phyloP scores from a whole-genome alignment of 2,113 vertebrate species.

The Forbesichthys papilliferus region DNA sequence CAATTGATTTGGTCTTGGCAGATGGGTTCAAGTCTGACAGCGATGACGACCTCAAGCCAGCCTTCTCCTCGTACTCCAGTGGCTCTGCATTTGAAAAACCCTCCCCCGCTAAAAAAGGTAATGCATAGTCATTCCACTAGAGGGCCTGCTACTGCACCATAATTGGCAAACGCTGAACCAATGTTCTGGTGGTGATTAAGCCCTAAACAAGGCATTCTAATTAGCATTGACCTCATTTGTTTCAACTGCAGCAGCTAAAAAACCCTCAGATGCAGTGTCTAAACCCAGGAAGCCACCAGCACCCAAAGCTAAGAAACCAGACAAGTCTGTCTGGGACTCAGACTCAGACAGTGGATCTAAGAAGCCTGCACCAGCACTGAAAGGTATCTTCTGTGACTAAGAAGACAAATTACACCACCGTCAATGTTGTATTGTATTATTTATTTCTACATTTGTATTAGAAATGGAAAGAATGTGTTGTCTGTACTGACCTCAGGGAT shows the following conservation, averaged over 20 bases:
- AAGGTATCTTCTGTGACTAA: conserved; percentile 71
- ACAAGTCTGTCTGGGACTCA: conserved; percentile 88
- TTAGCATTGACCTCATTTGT: neutral
- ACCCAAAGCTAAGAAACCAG: conserved; percentile 90
- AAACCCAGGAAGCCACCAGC: conserved; percentile 85
- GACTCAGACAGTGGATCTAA: conserved; percentile 89
- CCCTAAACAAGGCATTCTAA: too few relatives aligned
- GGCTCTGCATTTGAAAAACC: conserved; percentile 84
- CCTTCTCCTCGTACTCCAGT: conserved; percentile 87
- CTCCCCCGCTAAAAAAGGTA: conserved; percentile 88
- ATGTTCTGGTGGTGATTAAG: neutral
- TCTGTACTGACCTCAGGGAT: neutral
- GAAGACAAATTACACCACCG: neutral
- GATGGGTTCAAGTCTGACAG: conserved; percentile 89
- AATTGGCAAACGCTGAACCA: too few relatives aligned
- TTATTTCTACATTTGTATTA: too few relatives aligned
- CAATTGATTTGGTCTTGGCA: conserved; percentile 59
- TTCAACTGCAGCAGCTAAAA: conserved; percentile 76
- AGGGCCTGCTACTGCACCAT: conserved; percentile 14
- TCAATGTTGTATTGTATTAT: too few relatives aligned
- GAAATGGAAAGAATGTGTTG: neutral
- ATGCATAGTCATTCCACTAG: conserved; percentile 22
- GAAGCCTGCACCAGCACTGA: conserved; percentile 81
- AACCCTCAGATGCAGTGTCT: conserved; percentile 73
- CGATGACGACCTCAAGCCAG: conserved; percentile 82